A percentile compares a stretch with the other conserved stretches of the same genome.
Evolutionary conservation across 2,113 vertebrate genomes (phyloP).

Genomic region (Caranx melampygus): DNA sequence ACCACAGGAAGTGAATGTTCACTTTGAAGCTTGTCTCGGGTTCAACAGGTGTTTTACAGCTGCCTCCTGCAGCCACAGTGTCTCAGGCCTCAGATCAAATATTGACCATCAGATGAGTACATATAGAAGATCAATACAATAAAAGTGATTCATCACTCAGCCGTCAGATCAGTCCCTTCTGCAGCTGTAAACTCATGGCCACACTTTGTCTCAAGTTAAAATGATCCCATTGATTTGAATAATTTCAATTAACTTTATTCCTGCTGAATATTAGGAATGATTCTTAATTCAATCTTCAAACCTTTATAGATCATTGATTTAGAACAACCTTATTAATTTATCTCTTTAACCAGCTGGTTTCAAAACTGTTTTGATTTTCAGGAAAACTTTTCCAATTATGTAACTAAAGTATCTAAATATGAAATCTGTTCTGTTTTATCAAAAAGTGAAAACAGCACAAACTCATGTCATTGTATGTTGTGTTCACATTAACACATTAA

Average conservation of each 20-base stretch:
- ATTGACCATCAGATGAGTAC: slow-evolving; percentile 49
- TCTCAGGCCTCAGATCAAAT: slow-evolving; percentile 48
- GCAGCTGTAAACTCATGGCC: not conserved
- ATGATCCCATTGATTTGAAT: not conserved
- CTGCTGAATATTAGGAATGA: too few relatives aligned
- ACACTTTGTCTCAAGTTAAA: not conserved
- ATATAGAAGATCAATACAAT: slow-evolving; percentile 43
- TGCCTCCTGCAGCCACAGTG: slow-evolving; percentile 2
- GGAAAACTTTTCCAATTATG: not conserved
- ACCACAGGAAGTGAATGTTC: not conserved
- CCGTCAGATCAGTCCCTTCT: not conserved
- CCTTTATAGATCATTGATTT: too few relatives aligned
- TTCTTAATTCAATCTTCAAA: too few relatives aligned
- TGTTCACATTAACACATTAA: not conserved
- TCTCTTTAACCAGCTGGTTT: not conserved
- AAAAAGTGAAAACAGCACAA: too few relatives aligned
- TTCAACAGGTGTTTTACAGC: slow-evolving; percentile 38
- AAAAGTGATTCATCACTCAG: slow-evolving; percentile 18
- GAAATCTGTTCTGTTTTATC: too few relatives aligned
- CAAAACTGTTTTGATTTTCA: not conserved
- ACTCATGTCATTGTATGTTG: not conserved
- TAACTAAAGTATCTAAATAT: not conserved
- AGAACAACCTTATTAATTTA: too few relatives aligned
- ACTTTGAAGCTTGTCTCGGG: not conserved
- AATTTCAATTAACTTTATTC: too few relatives aligned